Evolutionary conservation across 1,140 invertebrate genomes (phyloP), one percentile per base, ranked within the genome.

Genomic region (Stegodyphus dumicola): DNA sequence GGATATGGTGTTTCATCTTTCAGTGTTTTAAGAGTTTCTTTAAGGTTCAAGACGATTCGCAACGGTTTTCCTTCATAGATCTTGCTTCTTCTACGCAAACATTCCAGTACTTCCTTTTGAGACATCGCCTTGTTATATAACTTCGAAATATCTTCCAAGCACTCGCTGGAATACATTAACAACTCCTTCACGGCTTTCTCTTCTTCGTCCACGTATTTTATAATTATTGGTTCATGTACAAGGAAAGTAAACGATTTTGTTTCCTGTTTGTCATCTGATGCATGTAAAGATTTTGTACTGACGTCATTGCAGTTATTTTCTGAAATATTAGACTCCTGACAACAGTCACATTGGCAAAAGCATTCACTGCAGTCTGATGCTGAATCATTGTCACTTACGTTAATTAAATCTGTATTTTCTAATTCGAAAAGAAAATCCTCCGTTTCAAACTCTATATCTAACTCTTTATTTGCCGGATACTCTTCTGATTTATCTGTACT

Each of bases 131-230:
- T 13, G 48, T n/a, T 33, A 3, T 10, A 11, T 71, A 7, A 6
- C 5, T 54, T 49, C 6, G 11, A 69, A 6, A 78, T 33, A 10
- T 13, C 9, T 33, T 78, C 64, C 10, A 18, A 10, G 11, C 17
- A 69, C 2, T 78, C 77, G 15, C n/a, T 7, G 0, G 77, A 64
- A 49, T 78, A 78, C 7, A 78, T 66, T 7, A 78, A 33, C 9
- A 78, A 17, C 18, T 78, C 49, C n/a, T 78, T 51, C 13, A 53
- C 17, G 52, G 52, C n/a, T 6, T 52, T 13, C 7, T 48, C 67
- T 6, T 66, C n/a, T 53, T 69, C 64, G 7, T 78, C 51, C 5
- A 78, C 7, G 18, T 69, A 78, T 78, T 78, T 67, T 15, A 78
- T 18, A 67, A 52, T 78, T 3, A 78, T 6, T 2, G 77, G 77